Percentiles rank a stretch among this genome's conserved stretches.
phyloP scores from a whole-genome alignment of 1,140 invertebrate species.

The Scaptomyza hsui region DNA sequence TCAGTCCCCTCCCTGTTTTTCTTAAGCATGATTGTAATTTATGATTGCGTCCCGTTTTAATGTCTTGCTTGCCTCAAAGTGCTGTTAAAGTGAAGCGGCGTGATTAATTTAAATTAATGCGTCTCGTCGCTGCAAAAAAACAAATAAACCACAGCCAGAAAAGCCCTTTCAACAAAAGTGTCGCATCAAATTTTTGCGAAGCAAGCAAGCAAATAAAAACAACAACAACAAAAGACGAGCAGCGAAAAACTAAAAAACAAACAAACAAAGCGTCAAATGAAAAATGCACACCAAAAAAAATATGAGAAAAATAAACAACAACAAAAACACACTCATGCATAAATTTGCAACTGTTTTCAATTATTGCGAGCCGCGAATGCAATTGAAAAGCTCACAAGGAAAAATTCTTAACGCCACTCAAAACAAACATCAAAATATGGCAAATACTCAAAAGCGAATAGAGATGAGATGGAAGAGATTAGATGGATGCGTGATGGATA shows the following conservation, averaged over 20 bases:
- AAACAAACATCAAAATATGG: slow-evolving; percentile 38
- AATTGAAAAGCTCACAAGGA: slow-evolving; percentile 50
- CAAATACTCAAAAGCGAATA: slow-evolving; percentile 9
- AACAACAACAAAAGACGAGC: not conserved
- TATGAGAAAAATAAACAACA: slow-evolving; percentile 38
- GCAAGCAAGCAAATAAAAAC: slow-evolving; percentile 28
- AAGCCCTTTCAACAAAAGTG: slow-evolving; percentile 14
- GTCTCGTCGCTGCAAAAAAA: slow-evolving; percentile 18
- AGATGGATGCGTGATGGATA: not conserved
- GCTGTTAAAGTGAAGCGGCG: slow-evolving; percentile 29
- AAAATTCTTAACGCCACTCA: slow-evolving; percentile 49
- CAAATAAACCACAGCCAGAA: not conserved
- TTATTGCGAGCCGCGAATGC: slow-evolving; percentile 56
- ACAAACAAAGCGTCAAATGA: slow-evolving; percentile 67
- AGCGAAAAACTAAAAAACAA: slow-evolving; percentile 41
- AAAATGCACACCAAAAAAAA: slow-evolving; percentile 44
- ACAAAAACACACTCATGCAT: not conserved
- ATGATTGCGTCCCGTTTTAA: slow-evolving; percentile 34
- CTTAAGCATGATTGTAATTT: slow-evolving; percentile 33
- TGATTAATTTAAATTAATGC: slow-evolving; percentile 63
- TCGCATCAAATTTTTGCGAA: slow-evolving; percentile 28
- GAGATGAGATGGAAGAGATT: too few species aligned
- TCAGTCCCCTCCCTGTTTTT: too few species aligned
- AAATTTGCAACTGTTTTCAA: slow-evolving; percentile 44
- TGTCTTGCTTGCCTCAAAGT: slow-evolving; percentile 21